Evolutionary conservation across 2,888 invertebrate genomes (phyloP).

Genomic region (Malachius bipustulatus): DNA sequence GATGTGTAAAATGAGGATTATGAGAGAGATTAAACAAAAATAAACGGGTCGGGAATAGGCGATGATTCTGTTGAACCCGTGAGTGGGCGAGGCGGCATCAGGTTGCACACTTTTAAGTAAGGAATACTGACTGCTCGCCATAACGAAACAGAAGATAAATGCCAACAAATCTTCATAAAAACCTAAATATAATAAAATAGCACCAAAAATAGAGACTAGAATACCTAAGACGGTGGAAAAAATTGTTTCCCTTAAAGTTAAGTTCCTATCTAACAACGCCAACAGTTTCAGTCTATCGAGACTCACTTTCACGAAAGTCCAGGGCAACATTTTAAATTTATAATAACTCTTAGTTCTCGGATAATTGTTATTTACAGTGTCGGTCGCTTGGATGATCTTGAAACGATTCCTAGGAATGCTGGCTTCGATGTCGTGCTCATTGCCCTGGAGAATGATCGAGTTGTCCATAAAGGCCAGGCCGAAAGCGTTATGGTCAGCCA

Average conservation of each 20-base stretch:
- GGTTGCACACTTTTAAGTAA: slow-evolving; percentile 96
- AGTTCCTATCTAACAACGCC: slow-evolving; percentile 86
- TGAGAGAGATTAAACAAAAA: slow-evolving; percentile 67
- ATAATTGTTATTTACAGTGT: slow-evolving; percentile 26
- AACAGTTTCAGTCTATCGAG: slow-evolving; percentile 87
- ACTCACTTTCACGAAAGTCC: slow-evolving; percentile 61
- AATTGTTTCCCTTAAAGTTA: slow-evolving; percentile 69
- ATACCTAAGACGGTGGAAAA: slow-evolving; percentile 74
- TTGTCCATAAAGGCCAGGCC: neutral
- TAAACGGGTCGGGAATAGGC: slow-evolving; percentile 90
- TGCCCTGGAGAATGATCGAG: slow-evolving; percentile 33
- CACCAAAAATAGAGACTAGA: slow-evolving; percentile 74
- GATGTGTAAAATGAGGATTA: slow-evolving; percentile 30
- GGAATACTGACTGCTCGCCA: slow-evolving; percentile 95
- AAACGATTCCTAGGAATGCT: slow-evolving; percentile 41
- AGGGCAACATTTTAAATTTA: slow-evolving; percentile 58
- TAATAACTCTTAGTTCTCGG: slow-evolving; percentile 46
- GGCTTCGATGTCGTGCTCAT: slow-evolving; percentile 43
- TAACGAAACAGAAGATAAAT: slow-evolving; percentile 93
- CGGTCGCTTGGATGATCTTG: slow-evolving; percentile 42
- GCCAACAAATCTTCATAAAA: slow-evolving; percentile 88
- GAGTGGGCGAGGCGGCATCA: slow-evolving; percentile 96
- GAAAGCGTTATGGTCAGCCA: neutral
- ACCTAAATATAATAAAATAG: slow-evolving; percentile 66
- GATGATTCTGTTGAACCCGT: slow-evolving; percentile 92